Evolutionary conservation across 2,113 vertebrate species (phyloP), one percentile per base, ranked within the genome.

Genomic region (Channa maculata): DNA sequence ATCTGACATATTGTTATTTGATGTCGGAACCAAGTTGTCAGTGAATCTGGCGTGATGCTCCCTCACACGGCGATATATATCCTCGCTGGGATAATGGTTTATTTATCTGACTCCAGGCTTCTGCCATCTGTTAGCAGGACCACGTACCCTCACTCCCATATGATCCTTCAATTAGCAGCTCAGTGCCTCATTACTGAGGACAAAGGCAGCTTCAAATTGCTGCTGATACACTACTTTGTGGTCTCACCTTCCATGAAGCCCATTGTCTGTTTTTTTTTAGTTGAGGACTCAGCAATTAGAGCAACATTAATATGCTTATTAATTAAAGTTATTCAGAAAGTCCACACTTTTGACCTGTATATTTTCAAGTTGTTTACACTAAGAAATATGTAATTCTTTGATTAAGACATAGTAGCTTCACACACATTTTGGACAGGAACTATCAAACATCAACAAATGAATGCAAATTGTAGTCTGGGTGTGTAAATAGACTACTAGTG

Each of bases 61-160:
- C 33, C 36, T 71, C 61, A n/a, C 65, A 57, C 57, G 71, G 49
- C 6, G 3, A 10, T 37, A 0, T 37, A 0, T 46, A 43, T 67
- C 61, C 52, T 65, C 5, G 41, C 65, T 59, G 74, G 24, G 80
- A 65, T 80, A 71, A 84, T 83, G 71, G 58, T 73, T 71, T 82
- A 75, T 84, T 78, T 88, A 73, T 86, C 75, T 77, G 73, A 87
- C 46, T 77, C 60, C 37, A 72, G 65, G 69, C 75, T 71, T 38
- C 24, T 11, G 38, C 87, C 91, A 89, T 91, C 88, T 90, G 86
- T 83, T 80, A 49, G 62, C 59, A 62, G 55, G 75, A 83, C 57
- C 68, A 66, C 49, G 36, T 60, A 38, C 78, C 65, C 67, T 62
- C 68, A 13, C 46, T 53, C 75, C 72, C 58, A 39, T 77, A 77